Base-by-base conservation (phyloP, 2,888 invertebrate species). In the Polydrusus tereticollis region DNA sequence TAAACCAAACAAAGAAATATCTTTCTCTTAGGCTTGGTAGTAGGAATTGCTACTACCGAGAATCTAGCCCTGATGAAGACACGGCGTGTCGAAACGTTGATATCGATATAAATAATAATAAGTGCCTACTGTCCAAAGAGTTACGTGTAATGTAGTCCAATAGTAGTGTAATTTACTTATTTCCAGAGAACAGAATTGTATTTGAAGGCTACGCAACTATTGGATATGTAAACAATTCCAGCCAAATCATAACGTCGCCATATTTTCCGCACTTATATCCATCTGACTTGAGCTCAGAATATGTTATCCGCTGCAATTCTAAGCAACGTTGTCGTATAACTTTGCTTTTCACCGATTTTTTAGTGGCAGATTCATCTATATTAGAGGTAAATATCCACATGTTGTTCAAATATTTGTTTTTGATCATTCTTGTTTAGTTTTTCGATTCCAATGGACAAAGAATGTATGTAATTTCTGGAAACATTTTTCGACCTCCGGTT, bases 201-300 rank as follows among this genome's bases (percentile, higher is more conserved):
- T 83, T 88, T 8, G 85, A 85, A 72, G 88, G 88, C 18, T 85
- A 85, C 57, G 87, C 88, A 16, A 85, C 81, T 69, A 81, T 84
- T 29, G 77, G 75, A 8, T 78, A 77, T 38, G 81, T 86, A 79
- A 85, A 87, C 80, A 78, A 85, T 81, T 82, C 78, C 58, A 83
- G 87, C 10, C 90, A 90, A 62, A 84, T 87, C 45, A 85, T 92
- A 64, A 87, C 88, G 0, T 91, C 92, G 0, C 92, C 92, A 0
- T 92, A 90, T 80, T 92, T 92, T 77, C 92, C 92, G 0, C 85
- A 89, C 76, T 86, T 87, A 12, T 92, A 92, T 84, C 90, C 91
- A 0, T 86, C 89, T 41, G 92, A 92, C 80, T 87, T 91, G 78
- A 89, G 89, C 45, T 86, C 89, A 66, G 92, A 92, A 80, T 90